Base-by-base conservation (phyloP, 2,797 vertebrate species). In the Pogoniulus pusillus region DNA sequence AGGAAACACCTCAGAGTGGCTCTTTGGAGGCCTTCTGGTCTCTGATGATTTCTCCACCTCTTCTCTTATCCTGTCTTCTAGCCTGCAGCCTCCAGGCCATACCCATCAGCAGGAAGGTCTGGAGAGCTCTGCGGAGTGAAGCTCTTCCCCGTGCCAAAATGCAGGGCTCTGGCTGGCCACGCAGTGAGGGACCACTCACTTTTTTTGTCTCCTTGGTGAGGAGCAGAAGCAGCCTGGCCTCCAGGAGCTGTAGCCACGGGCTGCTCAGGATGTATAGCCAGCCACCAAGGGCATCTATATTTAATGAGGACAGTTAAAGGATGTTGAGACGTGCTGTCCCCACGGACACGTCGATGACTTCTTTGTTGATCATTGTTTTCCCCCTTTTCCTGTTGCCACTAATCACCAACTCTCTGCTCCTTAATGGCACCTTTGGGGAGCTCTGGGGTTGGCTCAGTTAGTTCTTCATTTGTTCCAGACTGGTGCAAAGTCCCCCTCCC, bases 271-370 rank as follows among this genome's bases (percentile, higher is more conserved):
- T 96, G 95, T 96, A 97, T 95, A 90, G 96, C 93, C 96, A 96
- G 96, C 92, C 94, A 94, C 94, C 26, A 90, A 85, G 90, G 85
- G 87, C 92, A 97, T 97, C 70, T 86, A 97, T 97, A 55, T 96
- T 97, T 97, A 93, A 97, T 96, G 93, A 94, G 89, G 83, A 90
- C 96, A 95, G 96, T 93, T 97, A 97, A 96, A 97, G 96, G 96
- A 97, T 95, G 97, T 97, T 97, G 93, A 96, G 96, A 96, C 96
- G 92, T 77, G 93, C 75, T 94, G 59, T 97, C 96, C 96, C 96
- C 82, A 89, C 2, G 94, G 96, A 92, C 91, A 54, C 10, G 24
- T 39, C 54, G 6, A 96, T 96, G 94, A 96, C 94, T 96, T 96
- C 97, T 96, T 95, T 97, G 96, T 97, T 96, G 97, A 94, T 95